A percentile compares a stretch with the other conserved stretches of the same genome.
phyloP scores from a whole-genome alignment of 2,113 vertebrate genomes.

The Carassius gibelio region DNA sequence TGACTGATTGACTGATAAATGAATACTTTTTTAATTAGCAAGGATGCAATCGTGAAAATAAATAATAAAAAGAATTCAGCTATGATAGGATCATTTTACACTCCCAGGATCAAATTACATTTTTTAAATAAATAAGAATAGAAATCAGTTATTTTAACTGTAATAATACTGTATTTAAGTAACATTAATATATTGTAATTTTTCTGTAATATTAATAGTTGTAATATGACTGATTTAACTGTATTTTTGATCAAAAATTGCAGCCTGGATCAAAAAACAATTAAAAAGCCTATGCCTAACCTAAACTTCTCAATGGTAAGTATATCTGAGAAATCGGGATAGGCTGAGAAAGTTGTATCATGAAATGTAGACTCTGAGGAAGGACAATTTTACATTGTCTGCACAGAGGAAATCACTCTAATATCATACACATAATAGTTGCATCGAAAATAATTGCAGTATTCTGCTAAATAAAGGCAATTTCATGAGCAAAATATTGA shows the following conservation, averaged over 20 bases:
- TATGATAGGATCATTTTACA: not conserved
- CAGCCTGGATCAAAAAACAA: not conserved
- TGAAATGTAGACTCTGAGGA: not conserved
- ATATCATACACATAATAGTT: not conserved
- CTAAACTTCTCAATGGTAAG: not conserved
- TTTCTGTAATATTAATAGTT: no score
- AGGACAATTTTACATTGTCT: not conserved
- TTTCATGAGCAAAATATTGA: constrained; percentile 25
- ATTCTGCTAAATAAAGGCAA: not conserved
- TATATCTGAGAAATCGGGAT: not conserved
- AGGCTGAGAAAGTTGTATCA: not conserved
- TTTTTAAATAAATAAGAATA: no score
- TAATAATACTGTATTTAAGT: no score
- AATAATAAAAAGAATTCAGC: not conserved
- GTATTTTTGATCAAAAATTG: not conserved
- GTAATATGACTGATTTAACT: not conserved
- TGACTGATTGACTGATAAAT: no score
- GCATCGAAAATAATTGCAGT: constrained; percentile 22
- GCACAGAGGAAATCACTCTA: not conserved
- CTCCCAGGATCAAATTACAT: no score
- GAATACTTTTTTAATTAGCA: no score
- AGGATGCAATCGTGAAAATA: no score
- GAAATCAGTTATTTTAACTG: no score
- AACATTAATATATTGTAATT: no score
- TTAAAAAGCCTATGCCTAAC: not conserved